Evolutionary conservation across 30 jellyfish, hydroid and myxozoan species (phyloP), one percentile per base, ranked within the genome.

Genomic region (Calvadosia cruxmelitensis): DNA sequence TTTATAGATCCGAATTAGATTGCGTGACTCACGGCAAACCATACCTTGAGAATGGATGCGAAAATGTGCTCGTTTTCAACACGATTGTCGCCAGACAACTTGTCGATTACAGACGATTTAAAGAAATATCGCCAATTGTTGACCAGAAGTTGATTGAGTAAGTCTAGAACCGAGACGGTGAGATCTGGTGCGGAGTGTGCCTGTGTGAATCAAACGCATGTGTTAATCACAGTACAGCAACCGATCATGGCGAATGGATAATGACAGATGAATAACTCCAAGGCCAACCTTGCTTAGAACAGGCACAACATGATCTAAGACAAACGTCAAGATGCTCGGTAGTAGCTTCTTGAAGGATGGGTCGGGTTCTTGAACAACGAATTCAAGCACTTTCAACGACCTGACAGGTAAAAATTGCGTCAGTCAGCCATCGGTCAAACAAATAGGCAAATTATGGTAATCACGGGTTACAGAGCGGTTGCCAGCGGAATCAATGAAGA

Each of bases 121-220:
- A 75, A 91, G 88, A 91, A 91, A 50, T 84, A 91, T 63, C 99
- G 70, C 99, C 99, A 91, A 68, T 91, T 91, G 72, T 91, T 93
- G 7, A 91, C 57, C 1, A 91, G 79, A 29, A 91, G 83, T 70
- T 91, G 95, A 64, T 91, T 94, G 49, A 82, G 76, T 2, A 91
- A 78, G 35, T 83, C 95, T 26, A 91, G 74, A 32, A 91, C 72
- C 72, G 62, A 77, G 24, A 81, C 42, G 30, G 78, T 91, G 33
- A 91, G 32, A 73, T 91, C 99, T 2, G 94, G 86, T 1, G 90
- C 83, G 29, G 88, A 75, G 67, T 31, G 67, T 92, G 20, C 57
- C n/a, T n/a, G n/a, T n/a, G n/a, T n/a, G n/a, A n/a, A n/a, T n/a
- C n/a, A n/a, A n/a, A n/a, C n/a, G n/a, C n/a, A n/a, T n/a, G n/a